Base-by-base conservation (phyloP, 2,797 vertebrate species). In the Tarsius wallacei region DNA sequence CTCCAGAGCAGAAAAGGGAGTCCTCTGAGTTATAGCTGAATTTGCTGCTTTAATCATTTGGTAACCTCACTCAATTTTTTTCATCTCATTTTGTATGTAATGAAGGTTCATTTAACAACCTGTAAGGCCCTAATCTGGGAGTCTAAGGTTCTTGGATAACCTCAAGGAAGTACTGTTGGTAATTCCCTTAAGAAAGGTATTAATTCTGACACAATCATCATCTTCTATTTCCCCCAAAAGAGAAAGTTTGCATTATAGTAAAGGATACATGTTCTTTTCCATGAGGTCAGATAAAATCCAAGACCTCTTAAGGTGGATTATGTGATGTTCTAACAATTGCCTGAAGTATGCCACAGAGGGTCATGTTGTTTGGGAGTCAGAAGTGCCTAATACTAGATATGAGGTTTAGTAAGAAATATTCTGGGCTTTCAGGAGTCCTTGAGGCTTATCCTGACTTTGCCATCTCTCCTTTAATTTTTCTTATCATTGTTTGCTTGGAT, bases 51-150 rank as follows among this genome's bases (percentile, higher is more conserved):
- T 92, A 94, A 68, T 92, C 24, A 51, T 88, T 91, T 70, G 68
- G 14, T 96, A 64, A 86, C 49, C 33, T 87, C 55, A 33, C 19
- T 71, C 76, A 64, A 42, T 91, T 76, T 87, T 68, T 84, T 81
- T 57, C 28, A 61, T 74, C 89, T 90, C 59, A 94, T 77, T 98
- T 95, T 66, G 31, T 73, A 82, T 90, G 22, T 94, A 95, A 83
- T 90, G 82, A 51, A 64, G 71, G 17, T 63, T 93, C 92, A 87
- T 91, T 71, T 91, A 96, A 66, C 80, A 91, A 84, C 47, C 15
- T 77, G 3, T 57, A 90, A 93, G 24, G 9, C 5, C 84, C 9
- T 73, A 93, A 89, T 91, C 13, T 76, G 83, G 94, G 55, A 88
- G 47, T 66, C 53, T 84, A 36, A 49, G 59, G 15, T 81, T 96